Conservation (phyloP, 2,888 invertebrate species). For the Syritta pipiens region DNA sequence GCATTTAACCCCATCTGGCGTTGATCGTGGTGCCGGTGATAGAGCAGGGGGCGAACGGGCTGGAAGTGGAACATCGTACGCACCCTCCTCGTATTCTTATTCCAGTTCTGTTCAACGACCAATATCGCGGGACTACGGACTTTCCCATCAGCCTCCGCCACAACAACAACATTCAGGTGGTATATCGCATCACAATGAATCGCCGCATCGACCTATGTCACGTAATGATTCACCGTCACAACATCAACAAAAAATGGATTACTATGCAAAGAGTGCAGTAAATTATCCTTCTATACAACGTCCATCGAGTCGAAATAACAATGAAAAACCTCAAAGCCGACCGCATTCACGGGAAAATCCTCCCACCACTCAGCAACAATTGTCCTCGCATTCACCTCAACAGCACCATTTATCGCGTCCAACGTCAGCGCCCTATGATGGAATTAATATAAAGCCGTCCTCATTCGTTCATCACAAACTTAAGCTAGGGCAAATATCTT, state of each 20-base stretch:
- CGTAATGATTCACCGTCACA: constrained; percentile 75
- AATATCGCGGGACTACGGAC: constrained; percentile 72
- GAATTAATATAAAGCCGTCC: constrained; percentile 74
- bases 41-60: constrained; percentile 39
- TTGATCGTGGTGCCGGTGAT: constrained; percentile 49
- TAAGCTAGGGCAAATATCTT: constrained; percentile 75
- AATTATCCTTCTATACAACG: constrained; percentile 63
- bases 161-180: constrained; percentile 61
- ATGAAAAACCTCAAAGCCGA: constrained; percentile 73
- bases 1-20: constrained; percentile 72
- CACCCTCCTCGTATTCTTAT: constrained; percentile 71
- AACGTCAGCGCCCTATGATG: constrained; percentile 72
- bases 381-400: constrained; percentile 73
- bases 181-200: constrained; percentile 71
- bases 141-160: constrained; percentile 55
- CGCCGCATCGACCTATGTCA: constrained; percentile 74
- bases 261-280: constrained; percentile 73
- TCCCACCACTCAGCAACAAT: constrained; percentile 70
- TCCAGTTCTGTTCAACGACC: constrained; percentile 68
- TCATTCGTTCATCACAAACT: constrained; percentile 79
- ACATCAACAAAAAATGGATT: constrained; percentile 72
- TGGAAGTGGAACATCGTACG: constrained; percentile 45
- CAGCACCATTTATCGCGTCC: constrained; percentile 52
- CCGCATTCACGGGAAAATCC: constrained; percentile 77
- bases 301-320: constrained; percentile 73